Evolutionary conservation across 2,888 invertebrate species (phyloP).

Genomic region (Hirtodrosophila cameraria): DNA sequence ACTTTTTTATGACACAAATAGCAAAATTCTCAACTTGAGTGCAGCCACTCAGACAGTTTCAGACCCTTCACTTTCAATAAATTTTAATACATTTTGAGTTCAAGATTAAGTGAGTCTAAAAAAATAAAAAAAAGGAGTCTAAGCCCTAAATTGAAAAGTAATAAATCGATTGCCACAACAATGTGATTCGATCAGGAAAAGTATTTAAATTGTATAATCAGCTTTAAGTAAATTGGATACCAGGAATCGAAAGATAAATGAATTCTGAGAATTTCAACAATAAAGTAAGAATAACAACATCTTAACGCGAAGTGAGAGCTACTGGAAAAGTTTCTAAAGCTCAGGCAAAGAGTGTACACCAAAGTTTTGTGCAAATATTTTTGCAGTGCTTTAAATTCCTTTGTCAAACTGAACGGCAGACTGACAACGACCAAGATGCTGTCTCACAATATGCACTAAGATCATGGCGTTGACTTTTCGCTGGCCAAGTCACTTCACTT

Average conservation of each 20-base stretch:
- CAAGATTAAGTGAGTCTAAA: slow-evolving; percentile 8
- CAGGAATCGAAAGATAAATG: slow-evolving; percentile 39
- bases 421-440: background rate
- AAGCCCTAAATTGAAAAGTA: slow-evolving; percentile 15
- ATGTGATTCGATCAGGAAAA: background rate
- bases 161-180: slow-evolving; percentile 33
- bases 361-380: slow-evolving; percentile 34
- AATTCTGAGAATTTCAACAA: slow-evolving; percentile 30
- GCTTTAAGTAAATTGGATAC: slow-evolving; percentile 46
- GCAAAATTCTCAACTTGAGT: background rate
- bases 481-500: slow-evolving; percentile 8
- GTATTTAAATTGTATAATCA: slow-evolving; percentile 41
- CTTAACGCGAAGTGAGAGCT: background rate
- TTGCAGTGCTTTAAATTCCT: slow-evolving; percentile 23
- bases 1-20: background rate
- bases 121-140: too few species aligned
- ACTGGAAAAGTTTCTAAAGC: slow-evolving; percentile 1
- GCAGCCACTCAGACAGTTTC: background rate
- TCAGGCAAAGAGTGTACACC: background rate
- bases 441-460: slow-evolving; percentile 13
- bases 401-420: background rate
- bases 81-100: background rate
- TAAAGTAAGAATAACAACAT: slow-evolving; percentile 5
- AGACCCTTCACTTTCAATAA: slow-evolving; percentile 2
- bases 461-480: slow-evolving; percentile 22